A percentile compares a stretch with the other conserved stretches of the same genome.
phyloP scores from a whole-genome alignment of 2,113 vertebrate species.

The Lophius piscatorius region DNA sequence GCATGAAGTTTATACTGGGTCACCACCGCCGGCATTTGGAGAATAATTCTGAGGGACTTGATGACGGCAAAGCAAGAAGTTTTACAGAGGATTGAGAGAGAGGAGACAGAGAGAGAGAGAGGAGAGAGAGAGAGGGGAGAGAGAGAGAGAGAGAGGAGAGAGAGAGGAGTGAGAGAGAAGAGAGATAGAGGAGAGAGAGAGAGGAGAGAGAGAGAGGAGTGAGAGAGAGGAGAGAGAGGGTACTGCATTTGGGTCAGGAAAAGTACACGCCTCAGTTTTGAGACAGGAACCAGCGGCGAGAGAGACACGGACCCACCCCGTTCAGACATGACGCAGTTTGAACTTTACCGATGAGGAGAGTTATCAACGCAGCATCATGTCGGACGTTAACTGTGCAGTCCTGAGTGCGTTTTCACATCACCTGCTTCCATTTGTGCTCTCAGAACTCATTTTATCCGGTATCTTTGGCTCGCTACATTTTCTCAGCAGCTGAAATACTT shows the following conservation, averaged over 20 bases:
- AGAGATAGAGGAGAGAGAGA: background rate
- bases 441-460: slow-evolving; percentile 22
- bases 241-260: slow-evolving; percentile 3
- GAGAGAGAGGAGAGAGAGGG: background rate
- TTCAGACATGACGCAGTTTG: slow-evolving; percentile 47
- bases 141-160: no score
- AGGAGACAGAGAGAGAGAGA: no score
- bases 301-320: slow-evolving; percentile 2
- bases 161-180: slow-evolving; percentile 10
- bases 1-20: no score
- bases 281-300: slow-evolving; percentile 14
- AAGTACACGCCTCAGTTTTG: slow-evolving; percentile 1
- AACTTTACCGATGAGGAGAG: slow-evolving; percentile 49
- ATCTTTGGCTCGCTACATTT: slow-evolving; percentile 2
- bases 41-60: no score
- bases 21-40: no score
- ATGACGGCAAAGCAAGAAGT: no score
- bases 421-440: slow-evolving; percentile 34
- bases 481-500: slow-evolving; percentile 20
- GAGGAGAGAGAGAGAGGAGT: background rate
- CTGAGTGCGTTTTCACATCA: slow-evolving; percentile 42
- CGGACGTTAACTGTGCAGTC: slow-evolving; percentile 29
- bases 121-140: no score
- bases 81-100: no score
- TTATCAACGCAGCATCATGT: slow-evolving; percentile 39